Evolutionary conservation across 2,113 vertebrate genomes (phyloP).

Genomic region (Garra rufa): DNA sequence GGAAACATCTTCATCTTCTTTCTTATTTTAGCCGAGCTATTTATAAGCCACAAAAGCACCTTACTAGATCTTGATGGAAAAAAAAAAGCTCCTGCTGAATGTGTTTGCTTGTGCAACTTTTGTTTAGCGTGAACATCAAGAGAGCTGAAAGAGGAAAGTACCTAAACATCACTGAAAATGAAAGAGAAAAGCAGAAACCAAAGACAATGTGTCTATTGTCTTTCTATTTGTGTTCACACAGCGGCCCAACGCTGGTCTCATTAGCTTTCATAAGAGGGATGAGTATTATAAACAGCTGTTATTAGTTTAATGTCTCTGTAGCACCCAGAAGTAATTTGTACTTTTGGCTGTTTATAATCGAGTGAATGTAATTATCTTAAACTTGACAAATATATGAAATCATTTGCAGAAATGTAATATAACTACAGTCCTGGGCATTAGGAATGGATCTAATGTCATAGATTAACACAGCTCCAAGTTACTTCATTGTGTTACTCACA

Average conservation of each 20-base stretch:
- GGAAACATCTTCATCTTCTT: conserved; percentile 36
- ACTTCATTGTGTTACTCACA: neutral
- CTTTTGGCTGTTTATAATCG: neutral
- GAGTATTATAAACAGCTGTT: neutral
- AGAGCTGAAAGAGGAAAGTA: neutral
- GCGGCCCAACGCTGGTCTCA: neutral
- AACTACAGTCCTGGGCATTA: neutral
- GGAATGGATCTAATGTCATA: neutral
- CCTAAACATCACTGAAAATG: neutral
- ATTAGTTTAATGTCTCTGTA: neutral
- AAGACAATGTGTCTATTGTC: neutral
- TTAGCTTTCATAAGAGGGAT: conserved; percentile 9
- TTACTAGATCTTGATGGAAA: conserved; percentile 7
- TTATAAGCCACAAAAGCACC: conserved; percentile 31
- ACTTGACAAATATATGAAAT: neutral
- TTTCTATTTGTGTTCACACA: neutral
- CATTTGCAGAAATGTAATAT: neutral
- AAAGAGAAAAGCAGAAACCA: neutral
- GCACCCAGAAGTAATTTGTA: neutral
- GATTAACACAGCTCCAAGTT: neutral
- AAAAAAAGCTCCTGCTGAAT: neutral
- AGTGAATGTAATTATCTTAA: neutral
- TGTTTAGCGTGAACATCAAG: neutral
- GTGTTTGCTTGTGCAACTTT: neutral
- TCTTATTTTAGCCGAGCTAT: conserved; percentile 51